A percentile compares a stretch with the other conserved stretches of the same genome.
Evolutionary conservation across 2,888 invertebrate species (phyloP).

Genomic region (Ectemnius cavifrons): DNA sequence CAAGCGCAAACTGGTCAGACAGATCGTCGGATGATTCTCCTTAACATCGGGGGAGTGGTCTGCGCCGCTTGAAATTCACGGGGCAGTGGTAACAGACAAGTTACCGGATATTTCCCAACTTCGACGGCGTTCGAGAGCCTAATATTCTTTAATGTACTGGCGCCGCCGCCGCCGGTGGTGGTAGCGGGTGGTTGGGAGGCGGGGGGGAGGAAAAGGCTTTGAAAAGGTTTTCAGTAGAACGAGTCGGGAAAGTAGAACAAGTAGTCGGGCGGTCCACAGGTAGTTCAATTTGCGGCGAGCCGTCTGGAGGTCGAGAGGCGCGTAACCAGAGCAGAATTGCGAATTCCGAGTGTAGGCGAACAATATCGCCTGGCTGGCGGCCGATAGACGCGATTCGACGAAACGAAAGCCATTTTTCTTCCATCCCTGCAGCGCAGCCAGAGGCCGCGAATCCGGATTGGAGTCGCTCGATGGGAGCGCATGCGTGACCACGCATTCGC

Average conservation of each 20-base stretch:
- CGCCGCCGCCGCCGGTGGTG: not conserved
- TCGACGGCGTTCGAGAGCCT: not conserved
- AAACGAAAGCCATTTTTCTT: conserved; percentile 59
- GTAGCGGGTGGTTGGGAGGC: not conserved
- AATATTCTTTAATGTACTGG: too few species aligned
- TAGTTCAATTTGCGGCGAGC: conserved; percentile 6
- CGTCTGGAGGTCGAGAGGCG: not conserved
- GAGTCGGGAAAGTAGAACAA: not conserved
- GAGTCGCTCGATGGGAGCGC: conserved; percentile 45
- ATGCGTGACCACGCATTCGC: conserved; percentile 53
- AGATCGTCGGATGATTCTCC: too few species aligned
- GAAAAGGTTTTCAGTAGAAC: conserved; percentile 2
- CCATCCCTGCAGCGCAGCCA: conserved; percentile 39
- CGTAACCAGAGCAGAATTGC: not conserved
- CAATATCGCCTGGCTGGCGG: conserved; percentile 3
- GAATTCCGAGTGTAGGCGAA: conserved; percentile 5
- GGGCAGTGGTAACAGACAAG: too few species aligned
- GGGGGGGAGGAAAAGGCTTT: not conserved
- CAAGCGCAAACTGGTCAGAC: too few species aligned
- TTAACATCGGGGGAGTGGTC: not conserved
- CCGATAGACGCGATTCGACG: conserved; percentile 37
- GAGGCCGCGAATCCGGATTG: conserved; percentile 52
- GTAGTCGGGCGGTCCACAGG: not conserved
- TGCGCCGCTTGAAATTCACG: too few species aligned
- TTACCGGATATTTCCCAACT: conserved; percentile 17